Percentiles rank a stretch among this genome's conserved stretches.
Conservation (phyloP, 1,140 invertebrate species). For the Microplitis mediator region DNA sequence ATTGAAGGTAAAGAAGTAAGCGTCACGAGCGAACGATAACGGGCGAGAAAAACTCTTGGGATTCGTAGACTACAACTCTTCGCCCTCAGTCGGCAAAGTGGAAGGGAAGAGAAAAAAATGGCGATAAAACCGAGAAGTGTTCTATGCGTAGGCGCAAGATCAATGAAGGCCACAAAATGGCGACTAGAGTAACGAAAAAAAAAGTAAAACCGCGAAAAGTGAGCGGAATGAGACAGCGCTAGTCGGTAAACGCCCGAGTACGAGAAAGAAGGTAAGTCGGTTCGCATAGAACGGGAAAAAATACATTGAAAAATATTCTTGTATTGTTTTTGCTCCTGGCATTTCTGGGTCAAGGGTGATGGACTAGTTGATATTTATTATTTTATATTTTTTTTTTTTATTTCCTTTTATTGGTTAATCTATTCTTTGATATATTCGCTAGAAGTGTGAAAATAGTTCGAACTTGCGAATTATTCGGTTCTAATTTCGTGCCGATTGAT, state of each 20-base stretch:
- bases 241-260: not conserved
- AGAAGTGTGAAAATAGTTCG: not conserved
- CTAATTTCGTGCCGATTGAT: no score
- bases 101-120: slow-evolving; percentile 37
- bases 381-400: not conserved
- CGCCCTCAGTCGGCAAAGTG: slow-evolving; percentile 28
- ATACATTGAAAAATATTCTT: slow-evolving; percentile 27
- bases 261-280: slow-evolving; percentile 29
- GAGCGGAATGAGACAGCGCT: slow-evolving; percentile 9
- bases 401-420: not conserved
- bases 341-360: slow-evolving; percentile 37
- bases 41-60: slow-evolving; percentile 3
- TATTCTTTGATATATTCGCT: not conserved
- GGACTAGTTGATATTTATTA: slow-evolving; percentile 22
- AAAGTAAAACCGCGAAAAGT: not conserved
- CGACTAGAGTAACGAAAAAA: slow-evolving; percentile 30
- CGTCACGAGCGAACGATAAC: not conserved
- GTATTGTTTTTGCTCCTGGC: slow-evolving; percentile 25
- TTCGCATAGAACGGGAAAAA: slow-evolving; percentile 23
- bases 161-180: slow-evolving; percentile 52
- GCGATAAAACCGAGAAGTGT: slow-evolving; percentile 48
- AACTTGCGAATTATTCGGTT: no score
- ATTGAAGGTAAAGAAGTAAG: slow-evolving; percentile 25
- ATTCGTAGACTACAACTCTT: not conserved
- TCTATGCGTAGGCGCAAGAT: slow-evolving; percentile 49